phyloP scores from a whole-genome alignment of 2,888 invertebrate species.

The Escarpia spicata region DNA sequence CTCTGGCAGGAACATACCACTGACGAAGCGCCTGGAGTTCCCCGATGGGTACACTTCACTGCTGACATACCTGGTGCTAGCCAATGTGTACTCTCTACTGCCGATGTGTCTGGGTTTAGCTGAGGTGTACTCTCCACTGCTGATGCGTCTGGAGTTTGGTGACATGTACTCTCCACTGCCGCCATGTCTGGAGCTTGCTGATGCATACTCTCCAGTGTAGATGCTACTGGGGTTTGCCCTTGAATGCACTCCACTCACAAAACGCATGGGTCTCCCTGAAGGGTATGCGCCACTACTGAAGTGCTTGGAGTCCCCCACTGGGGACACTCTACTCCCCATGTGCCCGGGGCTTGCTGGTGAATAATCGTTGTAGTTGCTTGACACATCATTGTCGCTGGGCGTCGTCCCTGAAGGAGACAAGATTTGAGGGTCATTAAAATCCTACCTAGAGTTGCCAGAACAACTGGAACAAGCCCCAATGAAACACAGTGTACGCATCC shows the following conservation, averaged over 20 bases:
- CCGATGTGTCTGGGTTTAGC: too few species aligned
- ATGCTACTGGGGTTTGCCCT: too few species aligned
- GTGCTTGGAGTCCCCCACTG: too few species aligned
- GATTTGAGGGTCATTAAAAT: background rate
- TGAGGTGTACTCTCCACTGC: too few species aligned
- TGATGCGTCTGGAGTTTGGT: too few species aligned
- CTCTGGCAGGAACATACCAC: background rate
- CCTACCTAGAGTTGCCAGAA: background rate
- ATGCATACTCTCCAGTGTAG: too few species aligned
- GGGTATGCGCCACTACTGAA: background rate
- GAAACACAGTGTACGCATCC: background rate
- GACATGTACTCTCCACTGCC: too few species aligned
- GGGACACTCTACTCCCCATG: background rate
- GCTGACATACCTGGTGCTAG: too few species aligned
- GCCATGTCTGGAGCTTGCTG: too few species aligned
- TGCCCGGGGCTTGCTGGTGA: background rate
- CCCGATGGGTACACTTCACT: background rate
- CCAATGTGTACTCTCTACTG: too few species aligned
- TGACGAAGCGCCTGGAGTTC: background rate
- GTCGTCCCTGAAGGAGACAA: background rate
- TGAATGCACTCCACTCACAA: too few species aligned
- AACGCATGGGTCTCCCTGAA: too few species aligned
- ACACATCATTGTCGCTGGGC: background rate
- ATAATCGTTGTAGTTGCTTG: background rate
- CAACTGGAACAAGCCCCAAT: background rate